These are phyloP conservation scores for Onychomys leucogaster DNA, from an alignment of 2,797 vertebrate species.

Conservation along the genomic window DNA sequence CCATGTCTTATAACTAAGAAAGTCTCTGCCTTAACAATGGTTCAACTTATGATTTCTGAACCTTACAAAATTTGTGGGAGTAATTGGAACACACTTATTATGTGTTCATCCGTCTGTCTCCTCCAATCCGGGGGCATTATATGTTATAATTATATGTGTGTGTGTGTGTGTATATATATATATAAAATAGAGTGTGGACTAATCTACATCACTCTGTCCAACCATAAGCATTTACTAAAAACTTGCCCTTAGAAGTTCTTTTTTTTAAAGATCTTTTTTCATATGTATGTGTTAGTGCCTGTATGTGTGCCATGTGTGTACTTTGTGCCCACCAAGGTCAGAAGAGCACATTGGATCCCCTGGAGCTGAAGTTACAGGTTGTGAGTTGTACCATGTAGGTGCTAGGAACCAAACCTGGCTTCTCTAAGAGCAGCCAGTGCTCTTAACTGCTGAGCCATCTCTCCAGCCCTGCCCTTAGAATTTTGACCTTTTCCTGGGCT, in stretches of 20 bases:
- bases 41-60: neutral
- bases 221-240: neutral
- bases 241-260: neutral
- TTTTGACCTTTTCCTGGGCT: neutral
- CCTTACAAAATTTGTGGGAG: neutral
- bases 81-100: neutral
- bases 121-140: neutral
- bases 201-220: neutral
- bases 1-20: neutral
- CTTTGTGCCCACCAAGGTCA: neutral
- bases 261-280: neutral
- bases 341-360: neutral
- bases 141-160: too few relatives aligned
- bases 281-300: neutral
- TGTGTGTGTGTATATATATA: too few relatives aligned
- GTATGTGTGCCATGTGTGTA: too few relatives aligned
- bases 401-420: neutral
- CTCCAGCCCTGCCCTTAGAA: neutral
- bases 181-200: neutral
- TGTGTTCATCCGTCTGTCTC: neutral
- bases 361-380: neutral
- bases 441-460: neutral
- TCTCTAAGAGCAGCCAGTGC: neutral
- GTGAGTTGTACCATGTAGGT: neutral
- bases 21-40: neutral